Conservation (phyloP, 1,140 invertebrate species). For the Danaus melanippus region DNA sequence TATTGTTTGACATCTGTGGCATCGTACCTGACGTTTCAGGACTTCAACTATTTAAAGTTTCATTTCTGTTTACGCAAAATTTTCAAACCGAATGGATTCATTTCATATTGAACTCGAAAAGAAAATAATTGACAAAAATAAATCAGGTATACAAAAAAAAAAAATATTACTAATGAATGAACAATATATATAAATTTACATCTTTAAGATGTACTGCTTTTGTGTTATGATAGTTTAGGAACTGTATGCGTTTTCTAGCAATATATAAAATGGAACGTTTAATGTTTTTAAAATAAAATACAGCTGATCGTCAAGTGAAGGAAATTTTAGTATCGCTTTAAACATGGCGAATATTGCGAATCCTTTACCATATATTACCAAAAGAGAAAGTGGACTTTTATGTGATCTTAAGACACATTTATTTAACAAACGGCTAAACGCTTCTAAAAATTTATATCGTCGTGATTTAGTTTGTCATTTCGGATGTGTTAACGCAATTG, state of each 20-base stretch:
- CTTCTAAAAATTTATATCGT: constrained; percentile 83
- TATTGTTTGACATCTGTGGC: background rate
- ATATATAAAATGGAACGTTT: constrained; percentile 28
- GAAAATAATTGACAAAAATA: too few relatives aligned
- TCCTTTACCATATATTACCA: constrained; percentile 52
- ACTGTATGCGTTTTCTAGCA: constrained; percentile 4
- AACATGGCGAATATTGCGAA: constrained; percentile 63
- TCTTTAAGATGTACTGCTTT: too few relatives aligned
- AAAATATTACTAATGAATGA: too few relatives aligned
- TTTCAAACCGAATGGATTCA: too few relatives aligned
- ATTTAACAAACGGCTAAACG: constrained; percentile 75
- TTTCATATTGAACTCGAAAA: too few relatives aligned
- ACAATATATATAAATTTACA: too few relatives aligned
- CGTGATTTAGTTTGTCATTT: constrained; percentile 91
- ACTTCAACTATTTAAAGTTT: too few relatives aligned
- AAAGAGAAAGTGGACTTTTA: constrained; percentile 53
- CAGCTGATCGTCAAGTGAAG: constrained; percentile 57
- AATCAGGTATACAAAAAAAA: too few relatives aligned
- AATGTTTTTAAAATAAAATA: constrained; percentile 62
- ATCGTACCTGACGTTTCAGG: background rate
- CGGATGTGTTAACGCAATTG: constrained; percentile 97
- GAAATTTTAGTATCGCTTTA: constrained; percentile 57
- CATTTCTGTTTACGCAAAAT: too few relatives aligned
- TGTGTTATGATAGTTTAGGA: constrained; percentile 4
- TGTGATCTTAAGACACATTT: constrained; percentile 63